phyloP scores from a whole-genome alignment of 2,113 vertebrate species.

The Bubo blakistoni region DNA sequence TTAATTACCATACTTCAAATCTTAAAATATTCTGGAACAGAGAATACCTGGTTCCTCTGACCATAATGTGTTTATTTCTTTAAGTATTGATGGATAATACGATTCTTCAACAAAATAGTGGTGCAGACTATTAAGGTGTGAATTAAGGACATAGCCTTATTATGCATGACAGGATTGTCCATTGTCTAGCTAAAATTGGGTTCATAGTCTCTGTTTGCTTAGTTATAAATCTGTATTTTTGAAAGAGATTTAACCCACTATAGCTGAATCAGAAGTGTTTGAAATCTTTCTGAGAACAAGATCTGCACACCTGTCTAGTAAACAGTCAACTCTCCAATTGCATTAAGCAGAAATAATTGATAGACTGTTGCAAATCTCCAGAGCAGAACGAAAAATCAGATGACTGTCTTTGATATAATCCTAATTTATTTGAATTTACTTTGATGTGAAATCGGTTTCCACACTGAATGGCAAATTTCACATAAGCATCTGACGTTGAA shows the following conservation, averaged over 20 bases:
- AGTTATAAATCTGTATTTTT: background rate
- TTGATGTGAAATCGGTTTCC: background rate
- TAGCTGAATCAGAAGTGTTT: background rate
- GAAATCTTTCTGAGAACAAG: background rate
- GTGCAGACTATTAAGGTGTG: background rate
- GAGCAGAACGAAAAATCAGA: background rate
- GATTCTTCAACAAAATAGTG: background rate
- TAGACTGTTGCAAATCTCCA: background rate
- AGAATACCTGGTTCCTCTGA: background rate
- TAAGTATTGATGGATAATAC: background rate
- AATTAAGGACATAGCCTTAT: background rate
- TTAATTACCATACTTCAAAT: background rate
- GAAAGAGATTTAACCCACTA: background rate
- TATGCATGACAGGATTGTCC: background rate
- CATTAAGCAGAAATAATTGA: background rate
- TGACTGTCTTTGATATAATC: background rate
- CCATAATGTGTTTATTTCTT: background rate
- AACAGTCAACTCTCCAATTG: background rate
- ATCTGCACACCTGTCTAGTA: fast-evolving
- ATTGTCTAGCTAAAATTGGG: background rate
- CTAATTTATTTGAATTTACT: background rate
- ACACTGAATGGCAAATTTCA: background rate
- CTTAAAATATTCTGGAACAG: background rate
- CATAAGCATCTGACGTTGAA: background rate
- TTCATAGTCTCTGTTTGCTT: background rate